Conservation (phyloP, 2,888 invertebrate genomes). For the Chesias legatella region DNA sequence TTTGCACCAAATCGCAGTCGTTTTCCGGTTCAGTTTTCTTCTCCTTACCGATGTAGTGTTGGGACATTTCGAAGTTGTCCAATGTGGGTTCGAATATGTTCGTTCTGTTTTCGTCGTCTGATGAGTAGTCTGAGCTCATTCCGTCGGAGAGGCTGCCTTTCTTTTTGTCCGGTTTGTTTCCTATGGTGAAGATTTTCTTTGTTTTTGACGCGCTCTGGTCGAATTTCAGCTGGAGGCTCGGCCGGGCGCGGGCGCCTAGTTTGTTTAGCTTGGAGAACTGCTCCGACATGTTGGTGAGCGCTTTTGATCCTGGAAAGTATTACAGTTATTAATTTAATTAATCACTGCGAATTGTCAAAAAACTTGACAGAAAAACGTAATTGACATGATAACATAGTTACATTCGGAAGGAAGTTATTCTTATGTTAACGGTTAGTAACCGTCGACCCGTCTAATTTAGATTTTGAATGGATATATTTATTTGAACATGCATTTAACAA, state of each 20-base stretch:
- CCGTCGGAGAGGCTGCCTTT: conserved; percentile 85
- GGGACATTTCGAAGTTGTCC: conserved; percentile 73
- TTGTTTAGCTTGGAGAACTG: conserved; percentile 92
- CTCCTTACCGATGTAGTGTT: conserved; percentile 67
- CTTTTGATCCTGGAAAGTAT: conserved; percentile 85
- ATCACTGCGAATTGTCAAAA: too few species aligned
- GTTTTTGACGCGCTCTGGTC: conserved; percentile 65
- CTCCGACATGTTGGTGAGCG: conserved; percentile 91
- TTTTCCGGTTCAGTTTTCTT: conserved; percentile 51
- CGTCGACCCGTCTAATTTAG: too few species aligned
- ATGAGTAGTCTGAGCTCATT: conserved; percentile 77
- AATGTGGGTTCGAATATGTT: conserved; percentile 74
- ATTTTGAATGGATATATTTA: too few species aligned
- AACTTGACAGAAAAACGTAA: too few species aligned
- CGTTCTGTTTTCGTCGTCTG: conserved; percentile 75
- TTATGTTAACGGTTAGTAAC: too few species aligned
- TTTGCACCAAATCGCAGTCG: conserved; percentile 69
- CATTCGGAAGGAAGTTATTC: too few species aligned
- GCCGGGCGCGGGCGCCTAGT: conserved; percentile 80
- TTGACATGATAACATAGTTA: too few species aligned
- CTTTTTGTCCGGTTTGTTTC: conserved; percentile 70
- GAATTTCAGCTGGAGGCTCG: conserved; percentile 72
- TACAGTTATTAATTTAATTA: too few species aligned
- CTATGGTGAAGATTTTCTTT: conserved; percentile 76
- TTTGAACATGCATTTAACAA: too few species aligned